phyloP scores from a whole-genome alignment of 2,797 vertebrate species.

The Silurus lanzhouensis region DNA sequence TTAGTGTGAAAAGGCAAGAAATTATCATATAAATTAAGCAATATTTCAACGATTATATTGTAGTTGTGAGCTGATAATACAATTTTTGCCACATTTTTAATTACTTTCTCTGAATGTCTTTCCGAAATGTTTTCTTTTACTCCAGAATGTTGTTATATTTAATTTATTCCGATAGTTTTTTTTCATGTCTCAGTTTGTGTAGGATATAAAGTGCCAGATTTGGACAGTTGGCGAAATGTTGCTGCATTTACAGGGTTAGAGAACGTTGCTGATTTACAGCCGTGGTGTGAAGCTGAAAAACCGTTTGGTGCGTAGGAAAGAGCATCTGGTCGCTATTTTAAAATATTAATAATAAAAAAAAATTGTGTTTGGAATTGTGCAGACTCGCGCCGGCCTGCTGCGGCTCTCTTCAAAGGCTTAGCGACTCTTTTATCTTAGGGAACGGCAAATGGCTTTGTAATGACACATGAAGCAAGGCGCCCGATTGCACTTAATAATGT shows the following conservation, averaged over 20 bases:
- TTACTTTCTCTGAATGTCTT: background rate
- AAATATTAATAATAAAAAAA: constrained; percentile 22
- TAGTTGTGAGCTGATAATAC: background rate
- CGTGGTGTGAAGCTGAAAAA: constrained; percentile 3
- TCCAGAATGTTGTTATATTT: no score
- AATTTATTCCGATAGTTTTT: background rate
- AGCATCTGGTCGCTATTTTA: constrained; percentile 38
- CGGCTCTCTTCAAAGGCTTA: constrained; percentile 46
- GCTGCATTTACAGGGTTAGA: background rate
- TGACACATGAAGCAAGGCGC: constrained; percentile 34
- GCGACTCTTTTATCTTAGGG: constrained; percentile 49
- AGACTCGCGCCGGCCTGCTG: background rate
- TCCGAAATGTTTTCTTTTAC: no score
- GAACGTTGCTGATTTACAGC: background rate
- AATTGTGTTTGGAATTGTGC: constrained; percentile 38
- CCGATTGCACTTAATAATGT: constrained; percentile 56
- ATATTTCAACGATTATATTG: background rate
- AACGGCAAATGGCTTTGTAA: constrained; percentile 43
- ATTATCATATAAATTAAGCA: background rate
- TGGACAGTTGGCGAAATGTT: background rate
- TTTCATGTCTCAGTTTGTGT: background rate
- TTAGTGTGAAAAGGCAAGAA: background rate
- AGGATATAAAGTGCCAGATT: background rate
- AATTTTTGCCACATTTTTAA: background rate
- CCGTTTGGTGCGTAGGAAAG: background rate